These are phyloP conservation scores for Adelges cooleyi DNA, from an alignment of 1,140 invertebrate species.

Conservation along the genomic window DNA sequence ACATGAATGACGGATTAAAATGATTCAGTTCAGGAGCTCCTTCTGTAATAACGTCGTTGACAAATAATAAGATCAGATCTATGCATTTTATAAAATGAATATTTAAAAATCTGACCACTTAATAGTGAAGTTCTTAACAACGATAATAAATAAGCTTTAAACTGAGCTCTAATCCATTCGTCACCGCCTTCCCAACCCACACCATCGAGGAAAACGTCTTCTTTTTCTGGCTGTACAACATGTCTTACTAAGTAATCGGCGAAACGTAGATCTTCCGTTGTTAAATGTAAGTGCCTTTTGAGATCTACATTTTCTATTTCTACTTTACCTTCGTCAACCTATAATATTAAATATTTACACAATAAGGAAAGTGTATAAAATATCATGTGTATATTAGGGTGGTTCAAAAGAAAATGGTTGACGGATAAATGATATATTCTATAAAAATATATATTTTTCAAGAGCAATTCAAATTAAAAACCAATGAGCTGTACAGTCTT, in stretches of 20 bases:
- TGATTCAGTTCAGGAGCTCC: conserved; percentile 68
- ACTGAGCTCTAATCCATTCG: conserved; percentile 92
- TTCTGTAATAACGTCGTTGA: conserved; percentile 46
- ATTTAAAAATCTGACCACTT: conserved; percentile 11
- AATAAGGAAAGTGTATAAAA: too few relatives aligned
- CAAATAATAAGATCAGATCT: background rate
- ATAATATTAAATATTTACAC: conserved; percentile 16
- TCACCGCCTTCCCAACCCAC: conserved; percentile 84
- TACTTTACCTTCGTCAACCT: conserved; percentile 65
- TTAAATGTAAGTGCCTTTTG: conserved; percentile 67
- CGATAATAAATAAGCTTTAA: conserved; percentile 80
- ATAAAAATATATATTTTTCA: too few relatives aligned
- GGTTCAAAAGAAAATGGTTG: too few relatives aligned
- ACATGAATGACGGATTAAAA: conserved; percentile 76
- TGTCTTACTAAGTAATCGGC: conserved; percentile 84
- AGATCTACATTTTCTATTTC: conserved; percentile 79
- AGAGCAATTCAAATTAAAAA: too few relatives aligned
- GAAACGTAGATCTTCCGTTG: conserved; percentile 91
- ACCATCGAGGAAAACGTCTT: conserved; percentile 57
- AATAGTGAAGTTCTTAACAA: conserved; percentile 69
- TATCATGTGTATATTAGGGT: background rate
- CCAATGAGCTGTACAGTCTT: too few relatives aligned
- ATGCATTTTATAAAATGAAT: background rate
- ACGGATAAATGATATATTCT: too few relatives aligned
- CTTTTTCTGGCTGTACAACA: conserved; percentile 57